Evolutionary conservation across 2,888 invertebrate genomes (phyloP).

Genomic region (Fragum fragum): DNA sequence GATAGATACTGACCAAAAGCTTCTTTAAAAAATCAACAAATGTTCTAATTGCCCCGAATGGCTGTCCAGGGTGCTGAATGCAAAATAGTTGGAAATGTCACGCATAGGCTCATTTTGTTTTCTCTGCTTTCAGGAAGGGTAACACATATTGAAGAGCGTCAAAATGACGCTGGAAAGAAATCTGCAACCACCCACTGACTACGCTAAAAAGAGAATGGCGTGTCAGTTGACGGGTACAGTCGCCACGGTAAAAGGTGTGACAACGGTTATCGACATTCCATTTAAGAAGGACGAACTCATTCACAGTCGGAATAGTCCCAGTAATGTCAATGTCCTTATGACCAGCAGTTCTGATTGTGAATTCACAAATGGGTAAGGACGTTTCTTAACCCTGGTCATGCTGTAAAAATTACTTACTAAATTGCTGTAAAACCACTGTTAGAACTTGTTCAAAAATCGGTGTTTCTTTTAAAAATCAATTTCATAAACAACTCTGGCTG

Average conservation of each 20-base stretch:
- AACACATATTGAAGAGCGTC: constrained; percentile 24
- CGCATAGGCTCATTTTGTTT: no score
- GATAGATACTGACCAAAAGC: no score
- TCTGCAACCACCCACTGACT: constrained; percentile 73
- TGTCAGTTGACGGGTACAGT: constrained; percentile 54
- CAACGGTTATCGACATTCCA: constrained; percentile 68
- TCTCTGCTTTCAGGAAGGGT: constrained; percentile 43
- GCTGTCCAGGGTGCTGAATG: no score
- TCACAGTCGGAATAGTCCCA: constrained; percentile 85
- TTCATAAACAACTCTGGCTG: no score
- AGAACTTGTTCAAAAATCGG: no score
- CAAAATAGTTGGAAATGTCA: no score
- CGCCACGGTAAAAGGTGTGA: not conserved
- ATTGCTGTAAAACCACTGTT: no score
- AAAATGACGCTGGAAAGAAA: constrained; percentile 83
- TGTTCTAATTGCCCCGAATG: no score
- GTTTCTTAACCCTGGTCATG: no score
- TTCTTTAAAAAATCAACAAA: no score
- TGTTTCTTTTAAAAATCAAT: no score
- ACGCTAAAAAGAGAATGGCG: constrained; percentile 69
- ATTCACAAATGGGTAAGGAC: constrained; percentile 84
- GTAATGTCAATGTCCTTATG: constrained; percentile 85
- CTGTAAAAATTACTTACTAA: no score
- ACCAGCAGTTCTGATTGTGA: constrained; percentile 86
- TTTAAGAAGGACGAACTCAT: constrained; percentile 85